Percentiles rank a stretch among this genome's conserved stretches.
Conservation (phyloP, 1,140 invertebrate species). For the Ostrea edulis region DNA sequence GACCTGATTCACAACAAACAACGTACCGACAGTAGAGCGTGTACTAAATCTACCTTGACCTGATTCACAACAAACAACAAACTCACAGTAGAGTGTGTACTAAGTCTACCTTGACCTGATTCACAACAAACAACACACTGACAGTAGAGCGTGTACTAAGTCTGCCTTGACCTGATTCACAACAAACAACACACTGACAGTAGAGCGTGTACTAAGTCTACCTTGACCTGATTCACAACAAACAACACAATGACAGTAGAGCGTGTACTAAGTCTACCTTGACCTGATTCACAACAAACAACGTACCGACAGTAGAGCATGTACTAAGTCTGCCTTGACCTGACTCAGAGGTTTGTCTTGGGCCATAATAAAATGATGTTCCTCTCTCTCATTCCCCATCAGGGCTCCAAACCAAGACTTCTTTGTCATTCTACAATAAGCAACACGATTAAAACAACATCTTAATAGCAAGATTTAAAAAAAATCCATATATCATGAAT, state of each 20-base stretch:
- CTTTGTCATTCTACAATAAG: constrained; percentile 77
- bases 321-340: constrained; percentile 98
- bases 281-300: background rate
- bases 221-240: too few species aligned
- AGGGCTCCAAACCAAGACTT: constrained; percentile 97
- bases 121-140: too few species aligned
- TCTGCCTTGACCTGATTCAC: background rate
- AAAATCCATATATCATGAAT: too few species aligned
- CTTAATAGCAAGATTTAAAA: background rate
- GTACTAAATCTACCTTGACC: too few species aligned
- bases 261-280: background rate
- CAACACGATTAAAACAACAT: background rate
- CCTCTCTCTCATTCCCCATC: constrained; percentile 97
- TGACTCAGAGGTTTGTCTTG: constrained; percentile 96
- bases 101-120: too few species aligned
- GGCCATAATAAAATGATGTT: constrained; percentile 95
- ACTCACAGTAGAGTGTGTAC: too few species aligned
- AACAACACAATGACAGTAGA: constrained; percentile 78
- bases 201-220: too few species aligned
- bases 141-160: background rate
- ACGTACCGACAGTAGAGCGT: too few species aligned
- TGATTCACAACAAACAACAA: too few species aligned
- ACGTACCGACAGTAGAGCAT: constrained; percentile 97
- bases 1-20: too few species aligned
- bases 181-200: constrained; percentile 85